A percentile compares a stretch with the other conserved stretches of the same genome.
Conservation (phyloP, 2,888 invertebrate genomes). For the Caenorhabditis becei region DNA sequence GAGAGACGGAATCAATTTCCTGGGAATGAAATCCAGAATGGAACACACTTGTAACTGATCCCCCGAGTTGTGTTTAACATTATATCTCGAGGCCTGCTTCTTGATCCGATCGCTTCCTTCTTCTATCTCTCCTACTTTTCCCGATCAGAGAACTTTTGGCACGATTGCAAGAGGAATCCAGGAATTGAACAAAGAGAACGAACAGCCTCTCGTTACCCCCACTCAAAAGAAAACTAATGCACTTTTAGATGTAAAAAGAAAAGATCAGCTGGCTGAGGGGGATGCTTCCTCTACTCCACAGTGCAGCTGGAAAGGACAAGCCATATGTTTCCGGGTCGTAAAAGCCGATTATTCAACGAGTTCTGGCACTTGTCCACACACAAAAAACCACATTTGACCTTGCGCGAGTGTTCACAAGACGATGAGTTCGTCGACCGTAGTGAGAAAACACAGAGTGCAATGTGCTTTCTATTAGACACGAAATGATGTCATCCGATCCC, state of each 20-base stretch:
- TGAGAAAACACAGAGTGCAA: slow-evolving; percentile 28
- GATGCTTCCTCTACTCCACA: background rate
- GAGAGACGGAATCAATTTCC: background rate
- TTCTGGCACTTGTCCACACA: background rate
- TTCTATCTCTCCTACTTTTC: slow-evolving; percentile 45
- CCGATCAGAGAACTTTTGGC: slow-evolving; percentile 40
- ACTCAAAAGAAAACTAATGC: slow-evolving; percentile 7
- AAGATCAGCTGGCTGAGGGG: background rate
- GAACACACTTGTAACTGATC: background rate
- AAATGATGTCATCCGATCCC: slow-evolving; percentile 47
- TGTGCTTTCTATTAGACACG: slow-evolving; percentile 43
- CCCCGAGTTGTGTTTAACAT: slow-evolving; percentile 5
- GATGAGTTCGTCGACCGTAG: background rate
- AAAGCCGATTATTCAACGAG: background rate
- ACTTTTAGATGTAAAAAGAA: slow-evolving; percentile 5
- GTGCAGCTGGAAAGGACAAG: background rate
- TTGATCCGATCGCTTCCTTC: slow-evolving; percentile 9
- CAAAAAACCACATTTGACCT: background rate
- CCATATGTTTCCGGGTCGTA: background rate
- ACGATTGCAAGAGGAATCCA: slow-evolving; percentile 28
- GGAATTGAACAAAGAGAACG: background rate
- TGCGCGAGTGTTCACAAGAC: slow-evolving; percentile 15
- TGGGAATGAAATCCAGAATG: background rate
- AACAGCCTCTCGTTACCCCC: background rate
- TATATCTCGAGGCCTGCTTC: slow-evolving; percentile 15